Percentiles rank a stretch among this genome's conserved stretches.
Evolutionary conservation across 1,140 invertebrate species (phyloP).

Genomic region (Gonioctena quinquepunctata): DNA sequence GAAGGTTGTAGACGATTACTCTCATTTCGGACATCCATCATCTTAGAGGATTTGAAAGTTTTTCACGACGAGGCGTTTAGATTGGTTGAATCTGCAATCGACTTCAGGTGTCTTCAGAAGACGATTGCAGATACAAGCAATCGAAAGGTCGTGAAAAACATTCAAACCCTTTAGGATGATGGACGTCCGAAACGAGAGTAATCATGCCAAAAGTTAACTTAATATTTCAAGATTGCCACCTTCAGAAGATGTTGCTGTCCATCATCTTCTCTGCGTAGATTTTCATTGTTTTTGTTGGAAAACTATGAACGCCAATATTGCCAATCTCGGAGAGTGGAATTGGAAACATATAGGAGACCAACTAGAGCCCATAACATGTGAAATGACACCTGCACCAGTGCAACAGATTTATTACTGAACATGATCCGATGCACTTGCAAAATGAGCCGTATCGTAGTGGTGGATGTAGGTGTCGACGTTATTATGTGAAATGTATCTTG

Average conservation of each 20-base stretch:
- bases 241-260: not conserved
- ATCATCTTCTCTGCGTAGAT: not conserved
- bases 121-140: too few species aligned
- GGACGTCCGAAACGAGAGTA: too few species aligned
- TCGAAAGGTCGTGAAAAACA: too few species aligned
- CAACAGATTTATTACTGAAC: not conserved
- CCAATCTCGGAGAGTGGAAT: slow-evolving; percentile 7
- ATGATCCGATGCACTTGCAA: not conserved
- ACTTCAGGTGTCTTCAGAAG: too few species aligned
- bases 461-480: not conserved
- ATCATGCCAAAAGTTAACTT: too few species aligned
- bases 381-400: not conserved
- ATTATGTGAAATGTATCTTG: slow-evolving; percentile 2
- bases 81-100: too few species aligned
- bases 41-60: too few species aligned
- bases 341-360: not conserved
- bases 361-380: slow-evolving; percentile 3
- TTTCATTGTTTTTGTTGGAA: slow-evolving; percentile 9
- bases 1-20: too few species aligned
- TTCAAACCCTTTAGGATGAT: too few species aligned
- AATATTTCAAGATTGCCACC: too few species aligned
- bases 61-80: too few species aligned
- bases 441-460: slow-evolving; percentile 3
- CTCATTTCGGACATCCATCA: too few species aligned
- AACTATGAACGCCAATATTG: slow-evolving; percentile 9